Conservation (phyloP, 2,888 invertebrate species). For the Lumbricus terrestris region DNA sequence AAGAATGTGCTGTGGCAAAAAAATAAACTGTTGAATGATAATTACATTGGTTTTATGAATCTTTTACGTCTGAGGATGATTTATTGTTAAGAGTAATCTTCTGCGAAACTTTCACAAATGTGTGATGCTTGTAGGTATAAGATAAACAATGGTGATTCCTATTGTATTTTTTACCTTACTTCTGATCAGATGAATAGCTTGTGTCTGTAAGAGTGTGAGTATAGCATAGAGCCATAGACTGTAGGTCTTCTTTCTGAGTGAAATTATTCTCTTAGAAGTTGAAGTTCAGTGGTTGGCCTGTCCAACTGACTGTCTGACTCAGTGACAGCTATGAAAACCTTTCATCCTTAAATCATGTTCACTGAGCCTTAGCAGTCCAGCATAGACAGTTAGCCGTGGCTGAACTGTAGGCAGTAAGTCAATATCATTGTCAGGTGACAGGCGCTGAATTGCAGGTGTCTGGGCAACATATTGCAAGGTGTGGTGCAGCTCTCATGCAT, state of each 20-base stretch:
- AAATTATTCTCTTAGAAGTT: background rate
- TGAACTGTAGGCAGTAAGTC: background rate
- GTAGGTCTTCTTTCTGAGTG: too few relatives aligned
- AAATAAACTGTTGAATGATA: background rate
- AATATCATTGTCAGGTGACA: too few relatives aligned
- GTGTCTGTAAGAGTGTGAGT: background rate
- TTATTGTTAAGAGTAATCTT: background rate
- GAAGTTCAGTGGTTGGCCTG: background rate
- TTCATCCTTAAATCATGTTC: background rate
- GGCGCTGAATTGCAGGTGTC: background rate
- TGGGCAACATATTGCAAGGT: background rate
- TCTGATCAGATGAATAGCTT: background rate
- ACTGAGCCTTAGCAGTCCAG: background rate
- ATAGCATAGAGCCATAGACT: too few relatives aligned
- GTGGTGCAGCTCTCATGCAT: background rate
- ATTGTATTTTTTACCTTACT: background rate
- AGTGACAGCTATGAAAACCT: background rate
- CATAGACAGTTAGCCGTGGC: background rate
- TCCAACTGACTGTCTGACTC: background rate
- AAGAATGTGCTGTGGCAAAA: background rate
- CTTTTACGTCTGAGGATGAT: background rate
- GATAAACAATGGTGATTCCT: background rate
- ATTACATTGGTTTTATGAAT: background rate
- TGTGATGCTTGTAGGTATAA: background rate
- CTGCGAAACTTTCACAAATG: background rate